Evolutionary conservation across 2,888 invertebrate species (phyloP), one percentile per base, ranked within the genome.

Genomic region (Baronia brevicornis): DNA sequence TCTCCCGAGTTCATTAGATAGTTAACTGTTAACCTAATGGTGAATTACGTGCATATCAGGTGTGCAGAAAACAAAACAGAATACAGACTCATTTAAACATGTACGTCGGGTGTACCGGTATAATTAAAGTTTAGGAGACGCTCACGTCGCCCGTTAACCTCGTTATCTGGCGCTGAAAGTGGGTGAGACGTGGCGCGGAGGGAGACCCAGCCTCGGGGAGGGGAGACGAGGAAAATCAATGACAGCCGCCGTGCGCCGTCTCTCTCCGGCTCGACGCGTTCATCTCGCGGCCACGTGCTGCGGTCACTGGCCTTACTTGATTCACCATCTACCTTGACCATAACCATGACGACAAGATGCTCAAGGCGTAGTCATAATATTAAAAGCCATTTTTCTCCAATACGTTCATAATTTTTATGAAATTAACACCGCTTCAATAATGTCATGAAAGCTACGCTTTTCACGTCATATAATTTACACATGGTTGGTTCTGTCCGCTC

Each of bases 101-200:
- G 79, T 77, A 79, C 74, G 73, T 71, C 73, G 75, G 75, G 68
- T 79, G 79, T 80, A 84, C 77, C 72, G 74, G 79, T 79, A 79
- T 84, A 82, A 84, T 82, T 84, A 84, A 82, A 84, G 82, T 84
- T 84, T 84, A 82, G 80, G 80, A 82, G 79, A 82, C 79, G 79
- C 82, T 80, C 82, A 80, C 82, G 84, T 82, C 80, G 84, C 84
- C 80, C 80, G 82, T 84, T 84, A 84, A 84, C 84, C 84, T 84
- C 82, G 84, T 84, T 84, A 84, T 84, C 82, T 80, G 80, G 80
- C 78, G 80, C 75, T 80, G 75, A 80, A 80, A 80, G 80, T 80
- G 82, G 82, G 82, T 80, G 80, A 80, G 80, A 80, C 80, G 80
- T 73, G 75, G 77, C 60, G 73, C 72, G 71, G 68, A 67, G 70